phyloP scores from a whole-genome alignment of 2,888 invertebrate species.

The Thereva unica region DNA sequence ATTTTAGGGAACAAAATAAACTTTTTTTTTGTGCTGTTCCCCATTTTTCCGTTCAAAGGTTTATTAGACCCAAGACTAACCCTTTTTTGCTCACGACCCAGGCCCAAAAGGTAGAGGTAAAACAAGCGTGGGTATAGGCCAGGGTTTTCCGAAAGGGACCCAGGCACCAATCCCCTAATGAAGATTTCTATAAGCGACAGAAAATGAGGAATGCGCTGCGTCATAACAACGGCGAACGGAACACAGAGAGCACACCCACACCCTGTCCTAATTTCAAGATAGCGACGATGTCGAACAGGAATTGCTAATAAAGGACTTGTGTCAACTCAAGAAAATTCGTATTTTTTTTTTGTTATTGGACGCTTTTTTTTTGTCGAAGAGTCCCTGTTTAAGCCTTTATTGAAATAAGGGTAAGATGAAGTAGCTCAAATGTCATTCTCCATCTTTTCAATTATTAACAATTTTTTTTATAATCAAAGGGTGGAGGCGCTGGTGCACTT shows the following conservation, averaged over 20 bases:
- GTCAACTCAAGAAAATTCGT: no score
- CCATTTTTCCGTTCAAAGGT: conserved; percentile 39
- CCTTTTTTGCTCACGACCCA: conserved; percentile 39
- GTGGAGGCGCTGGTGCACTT: no score
- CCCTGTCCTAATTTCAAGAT: conserved; percentile 3
- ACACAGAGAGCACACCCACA: conserved; percentile 2
- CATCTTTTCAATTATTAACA: no score
- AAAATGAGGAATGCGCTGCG: conserved; percentile 31
- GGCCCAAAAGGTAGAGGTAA: conserved; percentile 24
- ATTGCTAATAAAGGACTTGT: no score
- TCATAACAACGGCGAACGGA: conserved; percentile 1
- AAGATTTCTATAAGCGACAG: conserved; percentile 26
- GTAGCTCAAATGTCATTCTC: no score
- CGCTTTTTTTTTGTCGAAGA: no score
- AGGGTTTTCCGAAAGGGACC: conserved; percentile 13
- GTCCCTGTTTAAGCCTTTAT: no score
- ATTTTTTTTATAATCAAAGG: no score
- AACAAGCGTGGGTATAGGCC: conserved; percentile 20
- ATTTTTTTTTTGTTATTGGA: no score
- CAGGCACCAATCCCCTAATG: conserved; percentile 16
- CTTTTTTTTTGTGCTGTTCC: conserved; percentile 31
- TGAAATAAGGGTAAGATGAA: no score
- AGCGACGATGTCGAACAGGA: neutral
- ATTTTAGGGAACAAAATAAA: conserved; percentile 37
- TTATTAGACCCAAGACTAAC: conserved; percentile 41